These are phyloP conservation scores for Protobothrops flavoviridis DNA, from an alignment of 2,113 vertebrate genomes.

Conservation along the genomic window DNA sequence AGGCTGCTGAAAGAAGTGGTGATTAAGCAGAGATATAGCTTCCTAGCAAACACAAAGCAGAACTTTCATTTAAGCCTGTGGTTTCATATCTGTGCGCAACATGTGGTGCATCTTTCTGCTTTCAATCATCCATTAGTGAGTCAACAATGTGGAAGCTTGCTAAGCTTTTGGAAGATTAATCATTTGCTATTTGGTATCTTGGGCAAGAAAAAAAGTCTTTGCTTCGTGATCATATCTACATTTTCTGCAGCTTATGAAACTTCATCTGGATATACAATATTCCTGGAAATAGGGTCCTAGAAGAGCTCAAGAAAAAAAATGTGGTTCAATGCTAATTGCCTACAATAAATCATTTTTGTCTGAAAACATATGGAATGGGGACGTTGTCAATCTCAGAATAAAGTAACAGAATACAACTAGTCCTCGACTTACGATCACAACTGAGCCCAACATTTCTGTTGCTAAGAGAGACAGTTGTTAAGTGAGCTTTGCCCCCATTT, in stretches of 20 bases:
- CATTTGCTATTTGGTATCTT: constrained; percentile 29
- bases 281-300: neutral
- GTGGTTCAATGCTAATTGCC: constrained; percentile 25
- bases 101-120: constrained; percentile 18
- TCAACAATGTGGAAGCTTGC: constrained; percentile 13
- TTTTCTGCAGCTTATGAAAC: neutral
- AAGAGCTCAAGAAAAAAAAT: constrained; percentile 7
- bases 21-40: constrained; percentile 23
- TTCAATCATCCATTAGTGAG: constrained; percentile 1
- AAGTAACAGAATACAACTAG: no score
- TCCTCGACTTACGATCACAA: no score
- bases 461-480: no score
- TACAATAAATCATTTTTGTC: neutral
- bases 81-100: constrained; percentile 3
- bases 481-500: no score
- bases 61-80: constrained; percentile 18
- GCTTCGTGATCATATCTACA: neutral
- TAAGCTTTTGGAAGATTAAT: constrained; percentile 40
- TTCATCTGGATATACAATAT: constrained; percentile 21
- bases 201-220: neutral
- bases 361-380: neutral
- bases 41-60: constrained; percentile 35
- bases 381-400: neutral
- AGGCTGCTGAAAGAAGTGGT: constrained; percentile 22
- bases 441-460: no score